A percentile compares a stretch with the other conserved stretches of the same genome.
These are phyloP conservation scores for Ophion ellenae DNA, from an alignment of 2,888 invertebrate genomes.

Conservation along the genomic window DNA sequence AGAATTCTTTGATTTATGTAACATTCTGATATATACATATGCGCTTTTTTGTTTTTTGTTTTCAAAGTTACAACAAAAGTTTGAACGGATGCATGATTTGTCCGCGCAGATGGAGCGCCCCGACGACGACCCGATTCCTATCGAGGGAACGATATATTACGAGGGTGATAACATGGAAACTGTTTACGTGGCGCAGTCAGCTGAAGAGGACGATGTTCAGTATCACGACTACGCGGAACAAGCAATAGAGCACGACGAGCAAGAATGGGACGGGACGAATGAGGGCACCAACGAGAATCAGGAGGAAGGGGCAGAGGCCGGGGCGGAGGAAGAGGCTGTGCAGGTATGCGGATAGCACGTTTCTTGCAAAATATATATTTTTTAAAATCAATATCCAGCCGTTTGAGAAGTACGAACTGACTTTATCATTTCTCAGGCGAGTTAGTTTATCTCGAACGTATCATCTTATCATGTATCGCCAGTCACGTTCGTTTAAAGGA, in stretches of 20 bases:
- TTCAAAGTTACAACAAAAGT: constrained; percentile 33
- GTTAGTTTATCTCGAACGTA: too few species aligned
- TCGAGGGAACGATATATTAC: constrained; percentile 81
- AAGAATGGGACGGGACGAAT: constrained; percentile 77
- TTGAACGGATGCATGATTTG: constrained; percentile 48
- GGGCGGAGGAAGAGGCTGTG: constrained; percentile 69
- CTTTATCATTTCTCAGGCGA: too few species aligned
- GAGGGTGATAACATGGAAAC: constrained; percentile 81
- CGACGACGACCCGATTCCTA: constrained; percentile 78
- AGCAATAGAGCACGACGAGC: constrained; percentile 76
- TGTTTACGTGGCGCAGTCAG: constrained; percentile 78
- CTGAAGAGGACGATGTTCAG: constrained; percentile 75
- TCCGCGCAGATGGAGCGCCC: constrained; percentile 76
- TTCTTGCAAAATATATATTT: neutral
- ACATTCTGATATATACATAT: neutral
- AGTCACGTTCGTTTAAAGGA: too few species aligned
- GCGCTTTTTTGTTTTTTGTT: neutral
- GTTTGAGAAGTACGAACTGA: too few species aligned
- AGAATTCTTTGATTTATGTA: constrained; percentile 6
- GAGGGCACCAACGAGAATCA: constrained; percentile 68
- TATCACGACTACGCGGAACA: constrained; percentile 75
- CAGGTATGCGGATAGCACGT: constrained; percentile 66
- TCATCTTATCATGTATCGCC: too few species aligned
- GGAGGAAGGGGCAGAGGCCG: constrained; percentile 63
- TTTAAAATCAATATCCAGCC: neutral